These are phyloP conservation scores for Sebastes trivittatus DNA, from an alignment of 2,797 vertebrate species.

Conservation along the genomic window DNA sequence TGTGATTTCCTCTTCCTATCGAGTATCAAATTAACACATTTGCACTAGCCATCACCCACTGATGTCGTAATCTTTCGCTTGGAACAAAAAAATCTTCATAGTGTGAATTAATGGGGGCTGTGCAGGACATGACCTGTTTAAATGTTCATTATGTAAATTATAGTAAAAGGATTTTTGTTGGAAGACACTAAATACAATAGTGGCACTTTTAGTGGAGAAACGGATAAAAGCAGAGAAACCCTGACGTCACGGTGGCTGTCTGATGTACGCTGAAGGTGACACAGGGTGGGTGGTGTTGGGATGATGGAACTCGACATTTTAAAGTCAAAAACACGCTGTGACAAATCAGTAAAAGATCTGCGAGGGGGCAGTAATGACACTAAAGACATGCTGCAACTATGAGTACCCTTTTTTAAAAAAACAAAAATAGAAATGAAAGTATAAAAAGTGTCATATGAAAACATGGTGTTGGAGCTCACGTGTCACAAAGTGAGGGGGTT, in stretches of 20 bases:
- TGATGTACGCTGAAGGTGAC: conserved; percentile 42
- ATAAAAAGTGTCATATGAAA: conserved; percentile 28
- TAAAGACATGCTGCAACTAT: not conserved
- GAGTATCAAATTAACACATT: conserved; percentile 35
- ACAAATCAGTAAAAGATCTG: conserved; percentile 40
- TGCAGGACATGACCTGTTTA: not conserved
- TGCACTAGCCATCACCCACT: not conserved
- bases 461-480: not conserved
- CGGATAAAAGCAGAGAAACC: conserved; percentile 6
- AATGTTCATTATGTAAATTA: conserved; percentile 31
- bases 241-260: conserved; percentile 21
- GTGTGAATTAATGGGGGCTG: conserved; percentile 28
- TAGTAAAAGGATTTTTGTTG: not conserved
- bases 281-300: conserved; percentile 30
- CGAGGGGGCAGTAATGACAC: conserved; percentile 20
- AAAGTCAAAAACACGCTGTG: conserved; percentile 36
- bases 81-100: conserved; percentile 1
- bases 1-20: conserved; percentile 29
- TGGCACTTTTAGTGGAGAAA: conserved; percentile 8
- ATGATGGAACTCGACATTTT: conserved; percentile 36
- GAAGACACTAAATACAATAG: not conserved
- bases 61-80: conserved; percentile 20
- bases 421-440: not conserved
- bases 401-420: not conserved
- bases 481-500: conserved; percentile 31